Evolutionary conservation across 1,140 invertebrate species (phyloP).

Genomic region (Aphaenogaster rudis): DNA sequence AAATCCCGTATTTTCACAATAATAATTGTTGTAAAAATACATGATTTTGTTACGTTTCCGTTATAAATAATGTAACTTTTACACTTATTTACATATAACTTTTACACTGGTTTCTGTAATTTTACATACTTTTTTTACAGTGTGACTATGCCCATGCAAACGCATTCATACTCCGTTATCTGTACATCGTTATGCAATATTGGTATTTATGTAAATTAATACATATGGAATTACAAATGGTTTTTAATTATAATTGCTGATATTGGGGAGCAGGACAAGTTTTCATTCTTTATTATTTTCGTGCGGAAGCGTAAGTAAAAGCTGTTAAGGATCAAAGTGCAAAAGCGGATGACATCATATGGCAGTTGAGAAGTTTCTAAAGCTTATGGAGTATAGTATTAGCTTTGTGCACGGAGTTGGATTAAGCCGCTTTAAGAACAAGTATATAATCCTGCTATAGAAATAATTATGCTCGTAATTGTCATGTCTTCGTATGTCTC

Average conservation of each 20-base stretch:
- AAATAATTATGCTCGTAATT: conserved; percentile 67
- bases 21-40: too few species aligned
- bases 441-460: conserved; percentile 60
- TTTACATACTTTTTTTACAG: too few species aligned
- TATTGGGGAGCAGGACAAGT: background rate
- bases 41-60: too few species aligned
- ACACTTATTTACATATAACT: too few species aligned
- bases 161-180: background rate
- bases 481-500: background rate
- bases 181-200: background rate
- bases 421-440: conserved; percentile 59
- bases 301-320: conserved; percentile 33
- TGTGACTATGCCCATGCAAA: too few species aligned
- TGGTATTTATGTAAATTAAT: background rate
- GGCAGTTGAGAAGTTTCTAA: conserved; percentile 63
- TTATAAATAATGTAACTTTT: too few species aligned
- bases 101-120: too few species aligned
- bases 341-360: conserved; percentile 59
- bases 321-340: conserved; percentile 52
- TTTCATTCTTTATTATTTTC: conserved; percentile 30
- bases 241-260: background rate
- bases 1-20: too few species aligned
- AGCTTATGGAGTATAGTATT: conserved; percentile 57
- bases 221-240: background rate
- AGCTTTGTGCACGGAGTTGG: conserved; percentile 49